These are phyloP conservation scores for Abscondita cerata DNA, from an alignment of 2,888 invertebrate genomes.

Conservation along the genomic window DNA sequence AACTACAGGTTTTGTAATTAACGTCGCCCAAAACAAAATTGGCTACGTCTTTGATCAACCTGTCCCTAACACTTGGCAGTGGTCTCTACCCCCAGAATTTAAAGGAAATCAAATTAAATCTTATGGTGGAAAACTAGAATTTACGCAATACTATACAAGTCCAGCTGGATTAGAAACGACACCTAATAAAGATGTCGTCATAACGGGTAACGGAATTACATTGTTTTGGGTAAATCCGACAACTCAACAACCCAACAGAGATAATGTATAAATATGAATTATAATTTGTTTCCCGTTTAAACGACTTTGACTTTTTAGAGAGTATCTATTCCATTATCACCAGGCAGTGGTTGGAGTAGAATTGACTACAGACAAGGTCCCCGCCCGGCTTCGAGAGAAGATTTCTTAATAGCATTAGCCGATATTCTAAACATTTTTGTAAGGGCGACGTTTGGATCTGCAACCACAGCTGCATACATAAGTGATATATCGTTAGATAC, in stretches of 20 bases:
- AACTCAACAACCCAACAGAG: constrained; percentile 62
- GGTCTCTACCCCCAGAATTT: constrained; percentile 76
- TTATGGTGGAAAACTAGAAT: constrained; percentile 83
- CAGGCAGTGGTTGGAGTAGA: constrained; percentile 70
- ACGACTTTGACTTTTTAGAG: constrained; percentile 55
- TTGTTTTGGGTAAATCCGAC: constrained; percentile 77
- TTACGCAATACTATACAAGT: constrained; percentile 72
- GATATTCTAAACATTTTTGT: constrained; percentile 84
- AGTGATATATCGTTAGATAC: constrained; percentile 89
- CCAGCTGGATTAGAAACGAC: constrained; percentile 60
- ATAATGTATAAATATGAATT: constrained; percentile 62
- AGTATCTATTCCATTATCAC: constrained; percentile 69
- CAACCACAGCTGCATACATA: constrained; percentile 71
- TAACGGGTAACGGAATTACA: constrained; percentile 79
- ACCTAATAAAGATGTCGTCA: constrained; percentile 81
- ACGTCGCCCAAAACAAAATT: constrained; percentile 67
- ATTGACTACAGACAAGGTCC: constrained; percentile 62
- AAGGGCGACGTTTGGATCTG: constrained; percentile 75
- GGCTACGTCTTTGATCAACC: constrained; percentile 61
- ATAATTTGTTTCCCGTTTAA: background rate
- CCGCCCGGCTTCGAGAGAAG: constrained; percentile 72
- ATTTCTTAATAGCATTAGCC: constrained; percentile 84
- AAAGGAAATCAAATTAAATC: constrained; percentile 81
- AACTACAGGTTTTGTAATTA: constrained; percentile 60
- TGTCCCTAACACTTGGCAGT: constrained; percentile 62